Base-by-base conservation (phyloP, 2,888 invertebrate genomes). In the Rhyacophila evoluta region DNA sequence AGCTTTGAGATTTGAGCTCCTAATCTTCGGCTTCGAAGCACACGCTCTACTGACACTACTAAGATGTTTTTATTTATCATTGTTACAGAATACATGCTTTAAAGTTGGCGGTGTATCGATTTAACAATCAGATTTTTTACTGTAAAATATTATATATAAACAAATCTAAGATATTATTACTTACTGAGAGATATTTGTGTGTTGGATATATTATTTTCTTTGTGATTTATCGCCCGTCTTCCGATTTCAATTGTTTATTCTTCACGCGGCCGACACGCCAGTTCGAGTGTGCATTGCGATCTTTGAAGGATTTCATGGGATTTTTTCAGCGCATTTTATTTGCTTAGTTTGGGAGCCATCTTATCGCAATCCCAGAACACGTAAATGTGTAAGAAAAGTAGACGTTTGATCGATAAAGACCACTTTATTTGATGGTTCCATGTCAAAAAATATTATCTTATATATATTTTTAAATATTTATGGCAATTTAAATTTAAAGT, bases 231-330 rank as follows among this genome's bases (percentile, higher is more conserved):
- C 1, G 8, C 19, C 55, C 10, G 19, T 55, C 55, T 55, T 55
- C 8, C 8, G 10, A 55, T 55, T 55, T 19, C 55, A 55, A 55
- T 55, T 55, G 55, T 15, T 25, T 55, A 55, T 55, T 55, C 55
- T 25, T 55, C 19, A 19, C 55, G 25, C 55, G 19, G 19, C 10
- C 10, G 19, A 19, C 55, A 55, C 55, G 55, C 19, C 55, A 55
- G 55, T 19, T 55, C 55, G 55, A 55, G 19, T 55, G 55, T 55
- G 55, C 55, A 55, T 55, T 25, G 55, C 55, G 15, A 55, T 55
- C 15, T 55, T 19, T 55, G 55, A 55, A 55, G 15, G 25, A 15
- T 55, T 55, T 55, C 55, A 19, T 55, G 55, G 55, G 55, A 55
- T 8, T 55, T 55, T 55, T 55, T 55, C 25, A 55, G 55, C 55